A percentile compares a stretch with the other conserved stretches of the same genome.
Conservation (phyloP, 2,113 vertebrate species). For the Cyrtonyx montezumae region DNA sequence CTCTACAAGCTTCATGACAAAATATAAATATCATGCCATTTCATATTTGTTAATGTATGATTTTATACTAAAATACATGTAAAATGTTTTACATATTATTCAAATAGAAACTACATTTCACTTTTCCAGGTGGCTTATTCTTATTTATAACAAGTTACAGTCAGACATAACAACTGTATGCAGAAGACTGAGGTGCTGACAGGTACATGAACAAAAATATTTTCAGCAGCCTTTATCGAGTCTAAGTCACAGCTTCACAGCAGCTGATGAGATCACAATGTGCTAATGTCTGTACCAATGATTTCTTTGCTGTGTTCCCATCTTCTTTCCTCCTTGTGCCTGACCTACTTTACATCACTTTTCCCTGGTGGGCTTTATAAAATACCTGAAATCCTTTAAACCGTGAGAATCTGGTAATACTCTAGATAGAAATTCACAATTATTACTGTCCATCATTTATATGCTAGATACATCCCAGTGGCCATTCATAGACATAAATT, state of each 20-base stretch:
- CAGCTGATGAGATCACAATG: constrained; percentile 53
- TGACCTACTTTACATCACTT: constrained; percentile 66
- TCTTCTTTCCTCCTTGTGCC: constrained; percentile 6
- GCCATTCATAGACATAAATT: constrained; percentile 14
- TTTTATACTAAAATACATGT: neutral
- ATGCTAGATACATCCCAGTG: constrained; percentile 4
- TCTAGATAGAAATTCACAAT: constrained; percentile 34
- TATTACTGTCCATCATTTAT: constrained; percentile 25
- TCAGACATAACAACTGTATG: constrained; percentile 35
- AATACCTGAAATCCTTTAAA: constrained; percentile 41
- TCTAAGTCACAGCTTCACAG: constrained; percentile 33
- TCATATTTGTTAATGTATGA: neutral
- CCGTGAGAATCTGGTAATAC: neutral
- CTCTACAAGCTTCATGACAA: neutral
- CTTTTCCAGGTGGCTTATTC: neutral
- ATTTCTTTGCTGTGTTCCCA: neutral
- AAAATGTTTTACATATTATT: neutral
- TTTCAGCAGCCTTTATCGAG: constrained; percentile 50
- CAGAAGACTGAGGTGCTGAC: constrained; percentile 25
- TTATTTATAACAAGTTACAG: constrained; percentile 8
- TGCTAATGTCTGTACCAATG: constrained; percentile 56
- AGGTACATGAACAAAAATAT: constrained; percentile 55
- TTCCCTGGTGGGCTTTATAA: neutral
- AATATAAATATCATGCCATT: neutral
- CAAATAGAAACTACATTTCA: neutral